phyloP scores from a whole-genome alignment of 2,797 vertebrate species.

The Anomalospiza imberbis region DNA sequence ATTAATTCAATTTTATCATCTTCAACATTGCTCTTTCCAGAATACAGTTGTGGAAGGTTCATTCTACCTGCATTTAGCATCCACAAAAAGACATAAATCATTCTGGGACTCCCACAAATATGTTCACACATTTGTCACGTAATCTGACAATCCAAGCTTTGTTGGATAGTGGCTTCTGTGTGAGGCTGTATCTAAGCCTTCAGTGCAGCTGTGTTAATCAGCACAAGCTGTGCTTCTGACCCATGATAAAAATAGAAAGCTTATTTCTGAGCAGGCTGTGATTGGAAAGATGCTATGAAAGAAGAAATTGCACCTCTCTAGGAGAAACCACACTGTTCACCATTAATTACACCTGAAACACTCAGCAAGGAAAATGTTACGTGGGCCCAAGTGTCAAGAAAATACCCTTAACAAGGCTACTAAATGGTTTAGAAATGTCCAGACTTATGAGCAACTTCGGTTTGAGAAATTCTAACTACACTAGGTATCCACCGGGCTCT shows the following conservation, averaged over 20 bases:
- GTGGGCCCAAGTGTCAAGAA: background rate
- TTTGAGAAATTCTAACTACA: background rate
- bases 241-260: background rate
- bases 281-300: background rate
- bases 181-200: background rate
- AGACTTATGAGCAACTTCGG: background rate
- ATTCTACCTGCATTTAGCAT: background rate
- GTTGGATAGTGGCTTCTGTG: rapidly evolving
- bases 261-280: constrained; percentile 15
- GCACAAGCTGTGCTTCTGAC: background rate
- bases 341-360: background rate
- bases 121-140: background rate
- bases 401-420: background rate
- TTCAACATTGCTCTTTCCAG: background rate
- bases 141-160: background rate
- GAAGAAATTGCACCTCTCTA: background rate
- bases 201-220: background rate
- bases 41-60: background rate
- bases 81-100: background rate
- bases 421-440: background rate
- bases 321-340: background rate
- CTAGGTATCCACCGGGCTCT: background rate
- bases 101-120: background rate
- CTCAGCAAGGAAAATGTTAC: background rate
- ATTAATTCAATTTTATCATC: background rate